A percentile compares a stretch with the other conserved stretches of the same genome.
Evolutionary conservation across 2,888 invertebrate species (phyloP).

Genomic region (Chrysolina oricalcia): DNA sequence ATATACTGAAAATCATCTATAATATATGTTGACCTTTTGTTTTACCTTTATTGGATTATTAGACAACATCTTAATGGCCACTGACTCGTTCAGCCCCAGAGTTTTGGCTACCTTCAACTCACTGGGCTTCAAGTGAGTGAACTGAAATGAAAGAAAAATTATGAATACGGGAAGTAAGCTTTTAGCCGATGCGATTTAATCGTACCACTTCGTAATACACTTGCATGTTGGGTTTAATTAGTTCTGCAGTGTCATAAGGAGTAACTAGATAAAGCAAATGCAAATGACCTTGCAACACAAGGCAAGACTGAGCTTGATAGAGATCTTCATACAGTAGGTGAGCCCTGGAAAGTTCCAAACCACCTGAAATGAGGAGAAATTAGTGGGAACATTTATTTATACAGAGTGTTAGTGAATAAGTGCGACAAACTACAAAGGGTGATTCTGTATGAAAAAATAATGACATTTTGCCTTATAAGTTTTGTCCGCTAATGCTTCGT

Average conservation of each 20-base stretch:
- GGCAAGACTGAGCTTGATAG: conserved; percentile 79
- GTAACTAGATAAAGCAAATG: conserved; percentile 93
- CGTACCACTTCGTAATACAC: conserved; percentile 78
- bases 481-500: too few relatives aligned
- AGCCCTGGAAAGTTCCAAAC: conserved; percentile 83
- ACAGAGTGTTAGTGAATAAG: too few relatives aligned
- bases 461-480: too few relatives aligned
- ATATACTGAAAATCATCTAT: background rate
- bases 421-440: too few relatives aligned
- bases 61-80: conserved; percentile 79
- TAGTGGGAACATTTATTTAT: background rate
- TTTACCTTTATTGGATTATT: conserved; percentile 78
- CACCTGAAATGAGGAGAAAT: conserved; percentile 75
- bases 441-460: too few relatives aligned
- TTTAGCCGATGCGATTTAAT: conserved; percentile 30
- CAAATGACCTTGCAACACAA: conserved; percentile 86
- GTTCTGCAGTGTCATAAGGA: conserved; percentile 80
- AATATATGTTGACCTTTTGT: background rate
- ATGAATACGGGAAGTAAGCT: background rate
- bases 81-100: conserved; percentile 86
- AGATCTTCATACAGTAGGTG: conserved; percentile 84
- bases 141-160: conserved; percentile 70
- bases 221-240: conserved; percentile 73
- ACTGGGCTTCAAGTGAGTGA: conserved; percentile 76
- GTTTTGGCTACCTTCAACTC: conserved; percentile 82